phyloP scores from a whole-genome alignment of 2,888 invertebrate genomes.

The Calameuta pallipes region DNA sequence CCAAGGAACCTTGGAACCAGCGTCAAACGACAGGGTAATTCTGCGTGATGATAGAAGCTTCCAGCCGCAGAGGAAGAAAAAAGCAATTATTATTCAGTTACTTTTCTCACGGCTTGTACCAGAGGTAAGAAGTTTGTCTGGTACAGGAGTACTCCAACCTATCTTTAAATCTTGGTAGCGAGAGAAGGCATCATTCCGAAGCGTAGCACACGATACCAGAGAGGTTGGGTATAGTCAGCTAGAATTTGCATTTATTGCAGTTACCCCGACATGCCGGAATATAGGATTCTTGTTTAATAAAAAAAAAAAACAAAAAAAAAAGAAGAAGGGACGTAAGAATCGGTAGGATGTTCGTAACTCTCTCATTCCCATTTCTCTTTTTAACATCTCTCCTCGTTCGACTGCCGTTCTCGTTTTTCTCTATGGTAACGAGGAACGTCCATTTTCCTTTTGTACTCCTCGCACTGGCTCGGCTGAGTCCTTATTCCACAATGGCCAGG shows the following conservation, averaged over 20 bases:
- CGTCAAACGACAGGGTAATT: too few species aligned
- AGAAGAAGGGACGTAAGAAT: background rate
- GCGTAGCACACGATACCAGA: background rate
- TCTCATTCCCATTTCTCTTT: background rate
- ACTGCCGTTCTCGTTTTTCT: background rate
- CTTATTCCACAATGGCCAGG: too few species aligned
- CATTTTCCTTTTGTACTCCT: background rate
- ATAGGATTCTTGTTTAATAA: background rate
- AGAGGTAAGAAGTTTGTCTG: background rate
- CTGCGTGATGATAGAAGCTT: background rate
- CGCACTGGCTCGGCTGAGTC: too few species aligned
- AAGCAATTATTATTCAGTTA: conserved; percentile 6
- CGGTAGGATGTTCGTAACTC: background rate
- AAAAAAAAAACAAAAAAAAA: background rate
- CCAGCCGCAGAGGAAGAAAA: background rate
- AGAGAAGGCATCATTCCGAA: background rate
- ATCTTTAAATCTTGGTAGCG: background rate
- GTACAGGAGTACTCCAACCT: background rate
- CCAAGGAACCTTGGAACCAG: too few species aligned
- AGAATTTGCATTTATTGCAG: conserved; percentile 4
- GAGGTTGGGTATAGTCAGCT: background rate
- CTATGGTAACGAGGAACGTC: conserved; percentile 5
- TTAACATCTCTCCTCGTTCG: background rate
- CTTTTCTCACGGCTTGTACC: background rate
- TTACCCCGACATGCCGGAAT: background rate